Conservation (phyloP, 2,113 vertebrate species). For the Ictidomys tridecemlineatus region DNA sequence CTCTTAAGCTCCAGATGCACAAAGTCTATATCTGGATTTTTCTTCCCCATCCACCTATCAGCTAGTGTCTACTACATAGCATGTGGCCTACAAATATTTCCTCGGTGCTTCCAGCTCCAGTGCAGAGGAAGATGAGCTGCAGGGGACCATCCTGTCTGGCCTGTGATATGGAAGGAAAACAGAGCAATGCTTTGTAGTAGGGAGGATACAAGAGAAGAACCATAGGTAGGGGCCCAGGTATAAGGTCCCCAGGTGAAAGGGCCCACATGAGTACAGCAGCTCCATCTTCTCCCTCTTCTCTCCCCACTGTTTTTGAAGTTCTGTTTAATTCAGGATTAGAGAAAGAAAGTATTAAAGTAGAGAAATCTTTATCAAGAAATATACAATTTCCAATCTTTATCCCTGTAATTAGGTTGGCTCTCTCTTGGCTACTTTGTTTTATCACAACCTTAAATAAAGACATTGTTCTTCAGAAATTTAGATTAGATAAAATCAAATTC, state of each 20-base stretch:
- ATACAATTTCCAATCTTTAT: not conserved
- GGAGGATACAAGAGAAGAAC: not conserved
- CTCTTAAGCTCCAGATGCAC: not conserved
- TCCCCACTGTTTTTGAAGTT: not conserved
- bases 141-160: too few relatives aligned
- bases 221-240: too few relatives aligned
- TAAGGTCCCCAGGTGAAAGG: too few relatives aligned
- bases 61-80: not conserved
- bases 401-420: not conserved
- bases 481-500: not conserved
- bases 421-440: not conserved
- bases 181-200: fast-evolving
- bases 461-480: not conserved
- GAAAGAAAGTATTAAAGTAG: not conserved
- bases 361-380: not conserved
- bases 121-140: not conserved
- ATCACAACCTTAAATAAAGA: not conserved
- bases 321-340: not conserved
- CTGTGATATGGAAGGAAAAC: not conserved
- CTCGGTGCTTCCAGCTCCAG: not conserved
- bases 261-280: not conserved
- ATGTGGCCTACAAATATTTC: not conserved
- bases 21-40: not conserved
- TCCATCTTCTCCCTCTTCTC: not conserved
- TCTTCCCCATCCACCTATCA: not conserved